Base-by-base conservation (phyloP, 2,888 invertebrate species). In the Panorpa germanica region DNA sequence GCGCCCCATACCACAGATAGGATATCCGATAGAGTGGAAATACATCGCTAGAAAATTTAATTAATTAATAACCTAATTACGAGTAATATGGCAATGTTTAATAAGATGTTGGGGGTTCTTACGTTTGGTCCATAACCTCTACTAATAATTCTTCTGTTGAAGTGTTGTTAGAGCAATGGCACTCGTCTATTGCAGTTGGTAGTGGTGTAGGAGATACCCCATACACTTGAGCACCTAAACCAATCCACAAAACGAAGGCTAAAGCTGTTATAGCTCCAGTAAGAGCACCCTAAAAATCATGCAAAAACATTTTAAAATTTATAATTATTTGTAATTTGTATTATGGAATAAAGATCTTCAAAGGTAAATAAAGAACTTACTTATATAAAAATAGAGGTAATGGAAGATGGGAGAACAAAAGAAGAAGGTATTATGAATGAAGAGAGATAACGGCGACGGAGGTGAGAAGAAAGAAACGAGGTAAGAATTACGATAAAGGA, bases 1-100 rank as follows among this genome's bases (percentile, higher is more conserved):
- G 64, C 5, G 67, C 67, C 3, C 80, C 75, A 53, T 81, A 83
- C 81, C 82, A 83, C 37, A 83, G 59, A 49, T 82, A 83, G 4
- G 76, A 76, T 34, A 78, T 54, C 13, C 68, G 60, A 48, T 71
- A 77, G 34, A 77, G 39, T 56, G 58, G 57, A 38, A 58, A 57
- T 3, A 58, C 55, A 5, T 50, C 46, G n/a, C n/a, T n/a, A n/a
- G n/a, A n/a, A n/a, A n/a, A n/a, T n/a, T n/a, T n/a, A n/a, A n/a
- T n/a, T n/a, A n/a, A n/a, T n/a, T n/a, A n/a, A n/a, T n/a, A n/a
- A n/a, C n/a, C n/a, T n/a, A n/a, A n/a, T n/a, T n/a, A n/a, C n/a
- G n/a, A n/a, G n/a, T n/a, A n/a, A n/a, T n/a, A n/a, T n/a, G n/a
- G n/a, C n/a, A n/a, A n/a, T n/a, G n/a, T n/a, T n/a, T n/a, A n/a